Evolutionary conservation across 2,888 invertebrate species (phyloP).

Genomic region (Dexiosoma caninum): DNA sequence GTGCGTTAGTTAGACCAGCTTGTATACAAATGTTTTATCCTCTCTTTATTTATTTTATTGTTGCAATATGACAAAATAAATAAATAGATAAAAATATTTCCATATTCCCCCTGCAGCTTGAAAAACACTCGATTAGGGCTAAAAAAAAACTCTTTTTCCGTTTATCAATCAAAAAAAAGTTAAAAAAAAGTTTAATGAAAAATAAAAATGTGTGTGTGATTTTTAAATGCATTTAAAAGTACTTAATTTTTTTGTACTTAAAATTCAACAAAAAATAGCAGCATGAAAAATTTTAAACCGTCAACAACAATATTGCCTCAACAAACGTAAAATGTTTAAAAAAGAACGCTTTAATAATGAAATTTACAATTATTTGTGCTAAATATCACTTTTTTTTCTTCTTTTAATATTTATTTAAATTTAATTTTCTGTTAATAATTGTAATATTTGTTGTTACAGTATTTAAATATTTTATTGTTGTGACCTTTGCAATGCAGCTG

Average conservation of each 20-base stretch:
- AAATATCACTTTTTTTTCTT: neutral
- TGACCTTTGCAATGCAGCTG: slow-evolving; percentile 21
- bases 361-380: slow-evolving; percentile 39
- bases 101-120: no score
- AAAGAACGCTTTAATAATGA: neutral
- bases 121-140: no score
- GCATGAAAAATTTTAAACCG: neutral
- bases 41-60: no score
- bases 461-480: slow-evolving; percentile 47
- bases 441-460: slow-evolving; percentile 42
- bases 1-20: no score
- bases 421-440: slow-evolving; percentile 19
- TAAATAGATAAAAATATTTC: no score
- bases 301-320: slow-evolving; percentile 16
- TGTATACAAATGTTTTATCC: no score
- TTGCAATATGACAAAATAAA: no score
- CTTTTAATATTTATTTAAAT: no score
- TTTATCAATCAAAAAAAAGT: no score
- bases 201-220: neutral
- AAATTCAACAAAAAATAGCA: neutral
- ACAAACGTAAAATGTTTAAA: neutral
- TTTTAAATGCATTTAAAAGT: no score
- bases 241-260: no score
- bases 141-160: no score
- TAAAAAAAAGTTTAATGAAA: neutral